Evolutionary conservation across 2,113 vertebrate species (phyloP), one percentile per base, ranked within the genome.

Genomic region (Myotis brandtii): DNA sequence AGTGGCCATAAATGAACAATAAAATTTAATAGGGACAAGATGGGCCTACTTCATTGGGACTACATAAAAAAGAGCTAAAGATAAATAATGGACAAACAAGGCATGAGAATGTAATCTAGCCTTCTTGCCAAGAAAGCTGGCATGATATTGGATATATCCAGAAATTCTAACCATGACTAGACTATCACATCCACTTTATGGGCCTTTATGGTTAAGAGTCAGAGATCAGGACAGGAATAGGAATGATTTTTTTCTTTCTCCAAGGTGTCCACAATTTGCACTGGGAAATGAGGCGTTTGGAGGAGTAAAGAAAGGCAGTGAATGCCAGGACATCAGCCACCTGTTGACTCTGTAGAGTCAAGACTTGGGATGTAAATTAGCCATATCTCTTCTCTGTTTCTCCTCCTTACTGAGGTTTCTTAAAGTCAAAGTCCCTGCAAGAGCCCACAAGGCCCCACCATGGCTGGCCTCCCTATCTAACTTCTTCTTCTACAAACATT

Each of bases 1-100:
- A 92, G 76, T 88, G 72, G 18, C 48, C 72, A 85, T 92, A 97
- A 97, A 94, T 12, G 66, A 93, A 76, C 46, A 72, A 81, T 95
- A 93, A 93, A 89, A 66, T 95, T 86, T 77, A 96, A 87, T 75
- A 95, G 62, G 54, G 30, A 34, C 32, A 69, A 95, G 43, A 86
- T 75, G 48, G 70, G 66, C 54, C 64, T 64, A 77, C 90, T 94
- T 73, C 14, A 50, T 18, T 81, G 40, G 84, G 83, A 93, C 84
- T 93, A 30, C 59, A 87, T 86, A 90, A 86, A 96, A 75, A 75
- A 52, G 91, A 86, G 50, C 40, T 84, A 89, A 84, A 40, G 64
- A 67, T 87, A 93, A 92, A 85, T 93, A 94, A 89, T 89, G 75
- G 40, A 20, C n/a, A 67, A 84, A 90, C 50, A 50, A 89, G 73